A percentile compares a stretch with the other conserved stretches of the same genome.
Conservation (phyloP, 1,140 invertebrate genomes). For the Aradophagus sp. region DNA sequence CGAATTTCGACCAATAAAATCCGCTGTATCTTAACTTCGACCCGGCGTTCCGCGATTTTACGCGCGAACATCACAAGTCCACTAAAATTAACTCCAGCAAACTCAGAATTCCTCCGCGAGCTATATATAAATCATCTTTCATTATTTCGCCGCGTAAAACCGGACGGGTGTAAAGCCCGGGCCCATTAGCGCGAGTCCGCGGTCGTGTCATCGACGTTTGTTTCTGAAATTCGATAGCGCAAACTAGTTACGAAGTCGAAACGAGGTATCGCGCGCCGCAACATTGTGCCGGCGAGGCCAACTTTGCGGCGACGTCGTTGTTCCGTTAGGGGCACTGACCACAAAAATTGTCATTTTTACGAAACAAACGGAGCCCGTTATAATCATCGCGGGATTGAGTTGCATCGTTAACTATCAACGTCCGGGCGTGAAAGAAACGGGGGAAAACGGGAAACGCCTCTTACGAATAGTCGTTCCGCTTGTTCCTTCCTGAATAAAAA, state of each 20-base stretch:
- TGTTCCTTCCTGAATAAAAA: too few species aligned
- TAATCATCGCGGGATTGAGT: conserved; percentile 21
- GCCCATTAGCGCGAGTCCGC: conserved; percentile 11
- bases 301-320: conserved; percentile 22
- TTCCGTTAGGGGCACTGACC: conserved; percentile 45
- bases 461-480: too few species aligned
- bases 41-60: too few species aligned
- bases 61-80: too few species aligned
- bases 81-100: too few species aligned
- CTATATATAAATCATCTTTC: too few species aligned
- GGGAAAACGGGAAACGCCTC: too few species aligned
- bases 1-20: too few species aligned
- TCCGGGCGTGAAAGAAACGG: too few species aligned
- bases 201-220: conserved; percentile 21
- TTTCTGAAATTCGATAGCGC: conserved; percentile 41
- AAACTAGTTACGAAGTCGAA: conserved; percentile 29
- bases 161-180: conserved; percentile 3
- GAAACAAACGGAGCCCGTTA: conserved; percentile 28
- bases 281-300: conserved; percentile 11
- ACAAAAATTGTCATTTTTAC: conserved; percentile 45
- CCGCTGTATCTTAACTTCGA: too few species aligned
- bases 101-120: too few species aligned
- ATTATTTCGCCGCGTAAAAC: too few species aligned
- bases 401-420: conserved; percentile 11
- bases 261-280: conserved; percentile 16